phyloP scores from a whole-genome alignment of 1,140 invertebrate genomes.

The Sminthurides bifidus region DNA sequence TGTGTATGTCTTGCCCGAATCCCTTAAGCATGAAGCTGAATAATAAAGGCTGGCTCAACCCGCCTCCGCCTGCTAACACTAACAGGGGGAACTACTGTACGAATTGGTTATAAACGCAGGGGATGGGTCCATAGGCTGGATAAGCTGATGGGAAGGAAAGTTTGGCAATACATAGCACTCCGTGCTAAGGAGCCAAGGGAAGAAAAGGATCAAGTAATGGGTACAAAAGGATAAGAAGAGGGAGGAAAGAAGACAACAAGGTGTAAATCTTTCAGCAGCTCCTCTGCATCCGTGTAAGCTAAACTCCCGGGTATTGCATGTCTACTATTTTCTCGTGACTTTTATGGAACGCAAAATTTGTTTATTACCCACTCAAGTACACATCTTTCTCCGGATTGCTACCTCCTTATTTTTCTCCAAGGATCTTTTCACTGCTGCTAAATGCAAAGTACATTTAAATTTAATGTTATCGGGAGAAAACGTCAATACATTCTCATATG shows the following conservation, averaged over 20 bases:
- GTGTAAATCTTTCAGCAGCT: slow-evolving; percentile 17
- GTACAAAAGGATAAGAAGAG: background rate
- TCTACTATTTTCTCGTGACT: slow-evolving; percentile 12
- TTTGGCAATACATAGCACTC: background rate
- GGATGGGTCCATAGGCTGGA: background rate
- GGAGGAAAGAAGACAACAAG: slow-evolving; percentile 9
- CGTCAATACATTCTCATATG: too few relatives aligned
- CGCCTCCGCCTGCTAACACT: too few relatives aligned
- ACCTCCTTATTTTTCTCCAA: background rate
- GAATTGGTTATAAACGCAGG: too few relatives aligned
- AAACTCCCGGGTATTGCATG: slow-evolving; percentile 7
- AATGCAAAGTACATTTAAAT: too few relatives aligned
- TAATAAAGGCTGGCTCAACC: too few relatives aligned
- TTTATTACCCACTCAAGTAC: slow-evolving; percentile 15
- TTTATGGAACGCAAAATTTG: slow-evolving; percentile 25
- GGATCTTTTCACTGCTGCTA: background rate
- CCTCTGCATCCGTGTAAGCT: slow-evolving; percentile 16
- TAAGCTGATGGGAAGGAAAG: background rate
- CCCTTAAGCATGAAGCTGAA: too few relatives aligned
- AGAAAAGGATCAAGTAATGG: background rate
- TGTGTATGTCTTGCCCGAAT: too few relatives aligned
- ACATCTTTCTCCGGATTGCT: slow-evolving; percentile 4
- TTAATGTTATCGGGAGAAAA: too few relatives aligned
- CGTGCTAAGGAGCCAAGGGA: background rate
- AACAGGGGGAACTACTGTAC: too few relatives aligned